These are phyloP conservation scores for Tenthredo mesomela DNA, from an alignment of 2,888 invertebrate genomes.

Conservation along the genomic window DNA sequence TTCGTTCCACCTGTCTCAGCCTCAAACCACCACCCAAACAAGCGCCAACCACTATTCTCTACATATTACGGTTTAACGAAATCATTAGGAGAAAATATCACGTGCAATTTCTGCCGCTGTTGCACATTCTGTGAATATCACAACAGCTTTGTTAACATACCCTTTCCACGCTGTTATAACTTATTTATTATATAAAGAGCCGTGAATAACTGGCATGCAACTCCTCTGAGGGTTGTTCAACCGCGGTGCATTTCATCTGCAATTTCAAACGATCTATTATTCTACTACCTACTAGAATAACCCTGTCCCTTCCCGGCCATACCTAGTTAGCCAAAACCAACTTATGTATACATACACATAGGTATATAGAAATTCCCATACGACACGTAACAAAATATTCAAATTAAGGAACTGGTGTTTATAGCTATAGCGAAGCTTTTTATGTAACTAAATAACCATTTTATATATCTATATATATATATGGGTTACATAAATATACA, in stretches of 20 bases:
- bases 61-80: slow-evolving; percentile 1
- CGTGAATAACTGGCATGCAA: slow-evolving; percentile 10
- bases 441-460: neutral
- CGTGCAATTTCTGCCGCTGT: neutral
- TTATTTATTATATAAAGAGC: slow-evolving; percentile 18
- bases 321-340: neutral
- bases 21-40: neutral
- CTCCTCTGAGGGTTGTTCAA: slow-evolving; percentile 28
- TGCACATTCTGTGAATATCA: neutral
- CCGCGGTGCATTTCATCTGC: slow-evolving; percentile 41
- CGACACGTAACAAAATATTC: slow-evolving; percentile 27
- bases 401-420: neutral
- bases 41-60: neutral
- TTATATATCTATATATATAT: neutral
- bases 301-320: neutral
- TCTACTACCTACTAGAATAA: slow-evolving; percentile 7
- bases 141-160: slow-evolving; percentile 19
- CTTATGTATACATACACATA: neutral
- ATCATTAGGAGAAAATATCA: slow-evolving; percentile 18
- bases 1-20: slow-evolving; percentile 39
- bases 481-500: neutral
- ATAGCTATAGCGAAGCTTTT: neutral
- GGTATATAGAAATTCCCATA: neutral
- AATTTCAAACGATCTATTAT: slow-evolving; percentile 26
- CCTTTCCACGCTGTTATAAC: neutral